A percentile compares a stretch with the other conserved stretches of the same genome.
Conservation (phyloP, 2,797 vertebrate species). For the Nyctibius grandis region DNA sequence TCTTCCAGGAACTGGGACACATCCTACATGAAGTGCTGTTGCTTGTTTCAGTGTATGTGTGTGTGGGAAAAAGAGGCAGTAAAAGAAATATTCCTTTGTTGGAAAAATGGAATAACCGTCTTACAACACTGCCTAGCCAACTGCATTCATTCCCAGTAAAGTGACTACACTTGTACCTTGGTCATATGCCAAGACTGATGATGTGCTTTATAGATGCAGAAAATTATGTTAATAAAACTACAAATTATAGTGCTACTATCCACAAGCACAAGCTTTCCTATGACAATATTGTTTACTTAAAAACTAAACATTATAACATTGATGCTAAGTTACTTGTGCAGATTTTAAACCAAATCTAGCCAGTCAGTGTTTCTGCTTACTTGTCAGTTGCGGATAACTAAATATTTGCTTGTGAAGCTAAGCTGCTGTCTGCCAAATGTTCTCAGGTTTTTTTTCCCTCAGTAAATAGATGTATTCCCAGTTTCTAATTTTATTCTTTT, state of each 20-base stretch:
- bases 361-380: constrained; percentile 33
- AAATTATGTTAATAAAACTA: constrained; percentile 56
- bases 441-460: not conserved
- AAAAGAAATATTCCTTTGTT: not conserved
- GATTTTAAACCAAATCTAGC: constrained; percentile 18
- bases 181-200: constrained; percentile 23
- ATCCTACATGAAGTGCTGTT: not conserved
- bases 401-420: constrained; percentile 12
- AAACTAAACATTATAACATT: constrained; percentile 26
- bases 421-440: not conserved
- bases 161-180: constrained; percentile 38
- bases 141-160: constrained; percentile 26
- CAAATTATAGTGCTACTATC: constrained; percentile 27
- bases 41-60: not conserved
- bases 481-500: not conserved
- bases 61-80: not conserved
- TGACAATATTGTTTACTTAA: constrained; percentile 18
- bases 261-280: constrained; percentile 20
- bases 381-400: not conserved
- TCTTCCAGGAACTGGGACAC: not conserved
- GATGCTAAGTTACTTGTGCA: not conserved
- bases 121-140: not conserved
- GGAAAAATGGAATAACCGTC: not conserved
- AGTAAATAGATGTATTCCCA: not conserved
- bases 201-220: constrained; percentile 49